A percentile compares a stretch with the other conserved stretches of the same genome.
Evolutionary conservation across 2,888 invertebrate genomes (phyloP).

Genomic region (Vanessa cardui): DNA sequence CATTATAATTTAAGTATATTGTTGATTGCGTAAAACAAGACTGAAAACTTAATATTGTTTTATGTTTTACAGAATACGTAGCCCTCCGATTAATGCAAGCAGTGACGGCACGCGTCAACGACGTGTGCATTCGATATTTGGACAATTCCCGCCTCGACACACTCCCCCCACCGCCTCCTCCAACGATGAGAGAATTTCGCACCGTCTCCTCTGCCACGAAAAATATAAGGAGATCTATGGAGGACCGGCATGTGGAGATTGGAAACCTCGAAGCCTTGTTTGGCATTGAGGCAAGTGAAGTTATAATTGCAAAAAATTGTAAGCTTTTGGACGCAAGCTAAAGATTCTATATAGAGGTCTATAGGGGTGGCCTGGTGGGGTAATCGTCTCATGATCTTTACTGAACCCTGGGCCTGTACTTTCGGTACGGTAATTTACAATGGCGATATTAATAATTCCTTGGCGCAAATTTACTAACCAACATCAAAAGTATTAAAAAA

Average conservation of each 20-base stretch:
- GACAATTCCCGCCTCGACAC: slow-evolving; percentile 86
- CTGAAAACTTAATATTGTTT: neutral
- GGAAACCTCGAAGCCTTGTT: slow-evolving; percentile 92
- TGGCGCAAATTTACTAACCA: no score
- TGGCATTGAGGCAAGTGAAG: slow-evolving; percentile 85
- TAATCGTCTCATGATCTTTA: no score
- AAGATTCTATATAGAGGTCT: no score
- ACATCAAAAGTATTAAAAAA: no score
- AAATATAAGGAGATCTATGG: slow-evolving; percentile 94
- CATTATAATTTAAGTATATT: no score
- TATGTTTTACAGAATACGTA: slow-evolving; percentile 85
- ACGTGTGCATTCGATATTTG: slow-evolving; percentile 86
- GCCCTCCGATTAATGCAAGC: slow-evolving; percentile 89
- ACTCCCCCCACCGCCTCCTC: slow-evolving; percentile 84
- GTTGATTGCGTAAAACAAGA: no score
- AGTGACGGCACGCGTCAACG: slow-evolving; percentile 87
- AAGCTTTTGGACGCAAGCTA: no score
- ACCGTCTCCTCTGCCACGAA: slow-evolving; percentile 88
- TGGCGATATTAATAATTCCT: no score
- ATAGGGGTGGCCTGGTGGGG: no score
- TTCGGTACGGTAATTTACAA: no score
- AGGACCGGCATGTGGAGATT: slow-evolving; percentile 93
- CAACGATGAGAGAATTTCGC: slow-evolving; percentile 74
- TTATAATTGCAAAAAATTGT: no score
- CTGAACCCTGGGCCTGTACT: no score